phyloP scores from a whole-genome alignment of 2,113 vertebrate genomes.

The Phocoena sinus region DNA sequence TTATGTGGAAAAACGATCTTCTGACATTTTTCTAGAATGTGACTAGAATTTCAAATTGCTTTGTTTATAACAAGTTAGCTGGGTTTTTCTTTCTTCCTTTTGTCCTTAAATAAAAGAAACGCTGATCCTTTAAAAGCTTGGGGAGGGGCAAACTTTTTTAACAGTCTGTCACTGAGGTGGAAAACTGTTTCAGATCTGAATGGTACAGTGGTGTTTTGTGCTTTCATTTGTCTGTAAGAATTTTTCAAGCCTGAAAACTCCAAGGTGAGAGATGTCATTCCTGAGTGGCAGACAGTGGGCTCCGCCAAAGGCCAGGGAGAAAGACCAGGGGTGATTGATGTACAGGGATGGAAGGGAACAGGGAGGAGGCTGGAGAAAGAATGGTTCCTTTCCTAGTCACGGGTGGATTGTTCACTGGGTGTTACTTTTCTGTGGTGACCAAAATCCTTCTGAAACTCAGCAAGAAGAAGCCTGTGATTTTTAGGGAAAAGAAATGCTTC shows the following conservation, averaged over 20 bases:
- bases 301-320: not conserved
- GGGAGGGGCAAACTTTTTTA: not conserved
- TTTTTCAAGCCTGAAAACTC: conserved; percentile 1
- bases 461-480: conserved; percentile 2
- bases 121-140: conserved; percentile 22
- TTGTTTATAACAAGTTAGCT: conserved; percentile 37
- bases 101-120: conserved; percentile 37
- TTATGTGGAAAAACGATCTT: conserved; percentile 5
- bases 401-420: not conserved
- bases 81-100: conserved; percentile 46
- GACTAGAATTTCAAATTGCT: conserved; percentile 51
- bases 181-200: not conserved
- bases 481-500: not conserved
- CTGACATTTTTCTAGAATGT: conserved; percentile 24
- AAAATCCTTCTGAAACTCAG: not conserved
- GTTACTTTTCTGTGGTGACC: not conserved
- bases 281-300: not conserved
- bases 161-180: conserved; percentile 22
- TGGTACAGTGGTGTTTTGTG: not conserved
- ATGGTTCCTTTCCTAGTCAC: not conserved
- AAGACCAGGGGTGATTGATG: not conserved
- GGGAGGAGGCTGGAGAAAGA: not conserved
- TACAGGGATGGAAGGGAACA: not conserved
- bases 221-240: conserved; percentile 33
- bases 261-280: not conserved